These are phyloP conservation scores for Lottia scabra DNA, from an alignment of 2,888 invertebrate genomes.

Conservation along the genomic window DNA sequence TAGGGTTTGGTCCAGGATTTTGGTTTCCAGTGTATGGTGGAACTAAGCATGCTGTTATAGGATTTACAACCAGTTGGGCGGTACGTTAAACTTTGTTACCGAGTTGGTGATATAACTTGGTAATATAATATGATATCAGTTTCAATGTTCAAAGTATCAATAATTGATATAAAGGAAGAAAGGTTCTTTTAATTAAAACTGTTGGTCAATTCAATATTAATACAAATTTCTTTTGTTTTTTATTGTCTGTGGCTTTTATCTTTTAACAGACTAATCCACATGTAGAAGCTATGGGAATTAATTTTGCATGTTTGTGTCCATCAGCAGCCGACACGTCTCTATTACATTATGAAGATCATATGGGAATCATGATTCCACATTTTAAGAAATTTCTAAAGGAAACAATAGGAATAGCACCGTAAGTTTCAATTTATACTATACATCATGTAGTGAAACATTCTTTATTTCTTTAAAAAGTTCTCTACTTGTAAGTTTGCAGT, in stretches of 20 bases:
- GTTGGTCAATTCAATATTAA: too few relatives aligned
- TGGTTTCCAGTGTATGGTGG: slow-evolving; percentile 16
- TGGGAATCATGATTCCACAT: neutral
- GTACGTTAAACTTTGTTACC: slow-evolving; percentile 1
- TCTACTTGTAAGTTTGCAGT: too few relatives aligned
- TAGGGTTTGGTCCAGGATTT: slow-evolving; percentile 10
- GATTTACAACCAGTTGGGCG: slow-evolving; percentile 18
- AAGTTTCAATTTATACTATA: neutral
- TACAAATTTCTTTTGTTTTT: too few relatives aligned
- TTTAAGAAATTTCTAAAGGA: neutral
- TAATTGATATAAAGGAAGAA: too few relatives aligned
- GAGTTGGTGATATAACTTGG: too few relatives aligned
- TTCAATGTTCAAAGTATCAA: too few relatives aligned
- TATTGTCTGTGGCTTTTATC: too few relatives aligned
- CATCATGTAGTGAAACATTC: too few relatives aligned
- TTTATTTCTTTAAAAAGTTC: too few relatives aligned
- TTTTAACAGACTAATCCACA: neutral
- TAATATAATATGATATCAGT: too few relatives aligned
- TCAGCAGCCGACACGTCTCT: neutral
- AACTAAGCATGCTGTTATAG: slow-evolving; percentile 18
- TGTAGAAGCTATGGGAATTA: neutral
- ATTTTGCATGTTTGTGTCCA: neutral
- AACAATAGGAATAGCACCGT: neutral
- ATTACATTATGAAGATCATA: neutral
- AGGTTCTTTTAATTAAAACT: too few relatives aligned